Base-by-base conservation (phyloP, 2,888 invertebrate genomes). In the Elgonia sp. region DNA sequence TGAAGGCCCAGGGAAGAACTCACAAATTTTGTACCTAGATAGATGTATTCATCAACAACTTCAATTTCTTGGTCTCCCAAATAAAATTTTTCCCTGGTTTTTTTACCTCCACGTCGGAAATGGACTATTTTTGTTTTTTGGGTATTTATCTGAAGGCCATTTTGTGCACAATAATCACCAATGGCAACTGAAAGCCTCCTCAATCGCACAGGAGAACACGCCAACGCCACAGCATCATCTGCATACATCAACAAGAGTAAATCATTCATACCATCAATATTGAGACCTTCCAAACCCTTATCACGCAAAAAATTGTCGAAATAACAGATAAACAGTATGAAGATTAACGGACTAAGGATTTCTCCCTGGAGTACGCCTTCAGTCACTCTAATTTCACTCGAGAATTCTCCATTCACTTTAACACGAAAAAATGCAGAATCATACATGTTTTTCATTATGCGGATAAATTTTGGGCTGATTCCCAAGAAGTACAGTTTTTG, bases 41-140 rank as follows among this genome's bases (percentile, higher is more conserved):
- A 73, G 0, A 16, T 7, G 39, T 73, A 73, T 20, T 37, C 39
- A 10, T 40, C 40, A 8, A 73, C 73, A 18, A 73, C 18, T 73
- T 73, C 20, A 9, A 73, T 12, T 20, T 73, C 73, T 1, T 14
- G 39, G 7, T 16, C 20, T 9, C 57, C 37, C 8, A 73, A 55
- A 40, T 16, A 57, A 73, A 73, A 73, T 16, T 57, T 73, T 1
- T n/a, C 40, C 1, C 14, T 40, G 4, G 57, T 57, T 57, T 40
- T 18, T 14, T 4, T 14, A 3, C 57, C 73, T 4, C 40, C 16
- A 1, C 57, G 39, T 7, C 57, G 39, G 20, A 73, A 73, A 12
- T 73, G 57, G 3, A 57, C 57, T 20, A 73, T 73, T 46, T 73
- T 1, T 73, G 42, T 42, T 42, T 42, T 42, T 42, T 42, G 7